These are phyloP conservation scores for Ophion costatus DNA, from an alignment of 2,888 invertebrate species.

Conservation along the genomic window DNA sequence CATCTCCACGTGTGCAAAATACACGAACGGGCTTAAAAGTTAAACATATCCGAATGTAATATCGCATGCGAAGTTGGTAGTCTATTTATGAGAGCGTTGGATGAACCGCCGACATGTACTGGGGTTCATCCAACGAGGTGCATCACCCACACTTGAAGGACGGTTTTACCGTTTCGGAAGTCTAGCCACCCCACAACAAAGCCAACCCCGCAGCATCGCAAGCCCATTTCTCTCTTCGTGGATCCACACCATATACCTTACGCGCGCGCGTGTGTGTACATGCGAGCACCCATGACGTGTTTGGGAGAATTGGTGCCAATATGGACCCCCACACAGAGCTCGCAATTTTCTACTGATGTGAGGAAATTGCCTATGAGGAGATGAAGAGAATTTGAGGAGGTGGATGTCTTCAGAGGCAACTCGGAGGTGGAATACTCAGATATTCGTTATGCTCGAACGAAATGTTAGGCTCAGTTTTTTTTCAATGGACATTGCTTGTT, in stretches of 20 bases:
- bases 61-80: slow-evolving; percentile 8
- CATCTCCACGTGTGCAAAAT: not conserved
- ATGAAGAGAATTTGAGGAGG: not conserved
- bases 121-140: slow-evolving; percentile 50
- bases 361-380: not conserved
- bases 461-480: no score
- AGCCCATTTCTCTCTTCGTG: slow-evolving; percentile 66
- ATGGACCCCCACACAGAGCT: not conserved
- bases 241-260: not conserved
- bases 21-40: not conserved
- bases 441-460: no score
- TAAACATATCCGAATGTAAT: slow-evolving; percentile 15
- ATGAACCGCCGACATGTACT: slow-evolving; percentile 10
- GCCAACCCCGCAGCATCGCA: slow-evolving; percentile 70
- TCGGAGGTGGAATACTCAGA: no score
- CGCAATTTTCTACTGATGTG: not conserved
- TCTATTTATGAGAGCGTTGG: slow-evolving; percentile 22
- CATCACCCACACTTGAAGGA: slow-evolving; percentile 74
- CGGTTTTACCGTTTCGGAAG: slow-evolving; percentile 81
- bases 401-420: no score
- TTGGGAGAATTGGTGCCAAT: not conserved
- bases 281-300: not conserved
- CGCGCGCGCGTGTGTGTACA: not conserved
- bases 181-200: slow-evolving; percentile 75
- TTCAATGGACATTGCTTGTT: not conserved